phyloP scores from a whole-genome alignment of 2,797 vertebrate genomes.

The Eospalax fontanierii region DNA sequence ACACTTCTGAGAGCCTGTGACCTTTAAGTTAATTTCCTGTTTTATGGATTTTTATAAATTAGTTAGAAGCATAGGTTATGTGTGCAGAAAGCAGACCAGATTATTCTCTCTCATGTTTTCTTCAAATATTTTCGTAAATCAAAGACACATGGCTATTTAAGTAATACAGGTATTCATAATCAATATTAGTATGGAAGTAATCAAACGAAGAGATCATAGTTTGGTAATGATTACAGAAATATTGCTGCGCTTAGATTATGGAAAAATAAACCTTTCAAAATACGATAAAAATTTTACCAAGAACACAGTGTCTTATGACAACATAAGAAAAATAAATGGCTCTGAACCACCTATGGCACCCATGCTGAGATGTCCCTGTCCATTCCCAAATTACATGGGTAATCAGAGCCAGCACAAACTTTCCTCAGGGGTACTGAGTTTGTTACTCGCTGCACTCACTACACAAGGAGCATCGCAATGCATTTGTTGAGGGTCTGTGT shows the following conservation, averaged over 20 bases:
- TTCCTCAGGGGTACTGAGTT: neutral
- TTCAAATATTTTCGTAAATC: conserved; percentile 55
- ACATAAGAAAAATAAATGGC: neutral
- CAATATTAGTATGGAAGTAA: conserved; percentile 33
- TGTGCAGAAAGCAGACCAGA: conserved; percentile 51
- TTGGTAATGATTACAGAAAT: conserved; percentile 16
- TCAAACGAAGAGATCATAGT: neutral
- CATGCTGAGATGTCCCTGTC: neutral
- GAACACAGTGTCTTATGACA: neutral
- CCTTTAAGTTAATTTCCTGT: conserved; percentile 86
- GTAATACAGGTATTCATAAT: conserved; percentile 16
- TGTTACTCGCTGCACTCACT: neutral
- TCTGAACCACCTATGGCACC: neutral
- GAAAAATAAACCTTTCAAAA: conserved; percentile 51
- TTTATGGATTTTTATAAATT: conserved; percentile 86
- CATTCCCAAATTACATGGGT: neutral
- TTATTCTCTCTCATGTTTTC: conserved; percentile 61
- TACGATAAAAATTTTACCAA: neutral
- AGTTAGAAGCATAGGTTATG: conserved; percentile 71
- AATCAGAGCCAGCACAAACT: neutral
- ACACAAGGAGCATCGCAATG: neutral
- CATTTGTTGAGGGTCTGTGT: neutral
- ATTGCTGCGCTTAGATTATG: neutral
- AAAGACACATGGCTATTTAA: conserved; percentile 40
- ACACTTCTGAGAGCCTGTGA: conserved; percentile 83